phyloP scores from a whole-genome alignment of 2,113 vertebrate species.

The Pelecanus crispus region DNA sequence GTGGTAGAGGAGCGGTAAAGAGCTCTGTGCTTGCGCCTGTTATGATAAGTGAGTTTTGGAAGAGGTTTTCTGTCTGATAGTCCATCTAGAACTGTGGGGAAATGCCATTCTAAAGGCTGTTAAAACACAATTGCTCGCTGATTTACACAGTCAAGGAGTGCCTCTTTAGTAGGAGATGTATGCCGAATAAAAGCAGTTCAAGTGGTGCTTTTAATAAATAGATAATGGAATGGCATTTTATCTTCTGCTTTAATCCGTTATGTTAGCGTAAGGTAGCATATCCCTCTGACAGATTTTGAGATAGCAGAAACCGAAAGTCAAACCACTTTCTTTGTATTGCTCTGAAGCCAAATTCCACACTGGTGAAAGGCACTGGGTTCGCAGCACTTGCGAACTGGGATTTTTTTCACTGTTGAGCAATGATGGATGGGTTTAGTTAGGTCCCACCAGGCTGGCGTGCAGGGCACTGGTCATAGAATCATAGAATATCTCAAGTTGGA shows the following conservation, averaged over 20 bases:
- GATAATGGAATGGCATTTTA: constrained; percentile 53
- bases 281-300: constrained; percentile 30
- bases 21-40: not conserved
- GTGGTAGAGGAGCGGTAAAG: not conserved
- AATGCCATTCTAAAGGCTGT: not conserved
- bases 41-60: constrained; percentile 39
- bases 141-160: constrained; percentile 25
- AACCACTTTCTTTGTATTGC: not conserved
- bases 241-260: constrained; percentile 55
- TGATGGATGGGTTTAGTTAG: not conserved
- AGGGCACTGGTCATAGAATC: not conserved
- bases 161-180: constrained; percentile 42
- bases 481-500: not conserved
- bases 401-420: not conserved
- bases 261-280: not conserved
- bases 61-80: constrained; percentile 21
- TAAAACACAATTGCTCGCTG: constrained; percentile 36
- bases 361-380: not conserved
- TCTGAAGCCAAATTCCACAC: not conserved
- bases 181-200: constrained; percentile 47
- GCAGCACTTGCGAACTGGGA: not conserved
- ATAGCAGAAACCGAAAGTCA: not conserved
- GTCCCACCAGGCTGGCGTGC: not conserved
- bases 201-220: constrained; percentile 54
- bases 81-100: constrained; percentile 29